Evolutionary conservation across 2,888 invertebrate genomes (phyloP), one percentile per base, ranked within the genome.

Genomic region (Tinea pellionella): DNA sequence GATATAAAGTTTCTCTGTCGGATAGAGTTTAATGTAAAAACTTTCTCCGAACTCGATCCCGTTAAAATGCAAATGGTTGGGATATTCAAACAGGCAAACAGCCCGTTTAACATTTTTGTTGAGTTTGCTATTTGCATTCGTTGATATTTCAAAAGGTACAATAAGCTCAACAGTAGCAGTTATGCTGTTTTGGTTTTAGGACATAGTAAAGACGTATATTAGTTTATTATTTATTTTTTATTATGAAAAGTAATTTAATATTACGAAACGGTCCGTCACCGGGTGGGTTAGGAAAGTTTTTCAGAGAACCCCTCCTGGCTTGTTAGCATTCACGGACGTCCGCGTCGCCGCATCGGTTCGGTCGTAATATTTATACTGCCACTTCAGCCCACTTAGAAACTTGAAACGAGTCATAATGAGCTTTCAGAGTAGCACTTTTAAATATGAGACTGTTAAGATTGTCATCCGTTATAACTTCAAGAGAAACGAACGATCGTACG

Each of bases 11-110:
- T 73, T 64, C 62, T 42, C 65, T 65, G 67, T 69, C 67, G 67
- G 65, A 68, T 71, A 69, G 69, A 69, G 72, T 69, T 69, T 73
- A 73, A 78, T 78, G 73, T 75, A 73, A 75, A 80, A 81, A 80
- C 72, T 82, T 59, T 80, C 65, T 60, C 64, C 65, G 65, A 43
- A 73, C 72, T 68, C 64, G 65, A 72, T 77, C 68, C 69, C 67
- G 71, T 75, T 72, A 69, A 75, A 77, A 81, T 78, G 77, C 72
- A 77, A 81, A 81, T 78, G 64, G 65, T 61, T 63, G 62, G 67
- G 32, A 57, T 57, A 69, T 71, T 68, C 66, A 64, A 61, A 63
- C 62, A 60, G 62, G 66, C 62, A 59, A 62, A 64, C 62, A 60
- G 62, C 66, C 62, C 59, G 62, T 66, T 63, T 62, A 61, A 63